Base-by-base conservation (phyloP, 2,113 vertebrate species). In the Barbus barbus region DNA sequence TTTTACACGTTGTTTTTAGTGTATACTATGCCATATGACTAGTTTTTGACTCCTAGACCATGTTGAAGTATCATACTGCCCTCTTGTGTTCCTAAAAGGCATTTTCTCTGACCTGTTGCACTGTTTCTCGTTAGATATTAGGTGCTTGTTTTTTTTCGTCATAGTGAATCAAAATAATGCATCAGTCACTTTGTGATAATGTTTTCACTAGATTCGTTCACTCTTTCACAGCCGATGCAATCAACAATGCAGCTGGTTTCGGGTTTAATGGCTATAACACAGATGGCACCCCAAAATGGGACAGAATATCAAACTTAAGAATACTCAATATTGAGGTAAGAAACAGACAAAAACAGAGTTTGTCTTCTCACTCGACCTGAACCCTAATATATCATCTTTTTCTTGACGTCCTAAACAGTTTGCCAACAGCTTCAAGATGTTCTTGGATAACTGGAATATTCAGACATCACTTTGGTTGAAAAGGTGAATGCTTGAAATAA, bases 371-470 rank as follows among this genome's bases (percentile, higher is more conserved):
- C 1, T 3, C 0, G 5, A 0, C 69, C 82, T 77, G 78, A 13
- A 83, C 6, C 1, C 51, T 9, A 38, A 86, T 14, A 82, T 20
- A 22, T 82, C 1, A 76, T 8, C 63, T 65, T 85, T 86, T 78
- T 56, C 78, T 88, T 89, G 22, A 3, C 16, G 88, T 48, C 5
- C 46, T 83, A 94, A 93, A 67, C 93, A 99, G 98, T 95, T 96
- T 90, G 97, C 98, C 73, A 99, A 97, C 86, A 99, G 97, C 93
- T 99, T 99, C 91, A 99, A 99, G 95, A 95, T 96, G 93, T 99
- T 99, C 93, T 93, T 99, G 53, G 98, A 99, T 93, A 99, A 99
- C 80, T 99, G 98, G 98, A 99, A 99, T 91, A 98, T 99, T 87
- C 98, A 99, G 89, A 99, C 98, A 90, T 95, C 97, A 63, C 96